Percentiles rank a stretch among this genome's conserved stretches.
Conservation (phyloP, 2,797 vertebrate genomes). For the Parauchenoglanis ngamensis region DNA sequence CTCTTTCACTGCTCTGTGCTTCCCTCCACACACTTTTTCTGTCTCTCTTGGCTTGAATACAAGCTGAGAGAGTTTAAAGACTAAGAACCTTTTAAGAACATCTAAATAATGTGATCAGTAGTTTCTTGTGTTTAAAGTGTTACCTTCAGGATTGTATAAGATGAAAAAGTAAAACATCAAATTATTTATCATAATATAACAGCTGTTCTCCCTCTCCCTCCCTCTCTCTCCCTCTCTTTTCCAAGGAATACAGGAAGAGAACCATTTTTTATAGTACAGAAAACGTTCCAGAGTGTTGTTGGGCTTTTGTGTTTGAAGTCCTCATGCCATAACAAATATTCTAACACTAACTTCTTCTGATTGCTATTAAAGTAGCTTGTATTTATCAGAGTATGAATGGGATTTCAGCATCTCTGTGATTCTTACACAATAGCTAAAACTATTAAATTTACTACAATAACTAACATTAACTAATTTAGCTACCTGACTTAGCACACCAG, state of each 20-base stretch:
- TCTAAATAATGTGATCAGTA: background rate
- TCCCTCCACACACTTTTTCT: background rate
- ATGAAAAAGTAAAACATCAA: background rate
- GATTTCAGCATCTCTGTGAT: background rate
- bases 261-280: background rate
- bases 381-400: background rate
- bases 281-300: background rate
- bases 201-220: background rate
- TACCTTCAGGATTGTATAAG: background rate
- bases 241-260: background rate
- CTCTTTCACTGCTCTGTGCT: background rate
- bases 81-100: background rate
- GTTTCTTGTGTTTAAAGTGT: background rate
- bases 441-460: background rate
- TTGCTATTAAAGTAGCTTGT: background rate
- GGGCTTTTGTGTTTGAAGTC: background rate
- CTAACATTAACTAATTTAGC: background rate
- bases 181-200: background rate
- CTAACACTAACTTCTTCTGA: background rate
- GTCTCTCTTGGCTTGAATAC: background rate
- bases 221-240: constrained; percentile 1
- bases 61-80: background rate
- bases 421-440: background rate
- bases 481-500: background rate
- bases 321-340: background rate